These are phyloP conservation scores for Drosophila atripex DNA, from an alignment of 2,888 invertebrate species.

Conservation along the genomic window DNA sequence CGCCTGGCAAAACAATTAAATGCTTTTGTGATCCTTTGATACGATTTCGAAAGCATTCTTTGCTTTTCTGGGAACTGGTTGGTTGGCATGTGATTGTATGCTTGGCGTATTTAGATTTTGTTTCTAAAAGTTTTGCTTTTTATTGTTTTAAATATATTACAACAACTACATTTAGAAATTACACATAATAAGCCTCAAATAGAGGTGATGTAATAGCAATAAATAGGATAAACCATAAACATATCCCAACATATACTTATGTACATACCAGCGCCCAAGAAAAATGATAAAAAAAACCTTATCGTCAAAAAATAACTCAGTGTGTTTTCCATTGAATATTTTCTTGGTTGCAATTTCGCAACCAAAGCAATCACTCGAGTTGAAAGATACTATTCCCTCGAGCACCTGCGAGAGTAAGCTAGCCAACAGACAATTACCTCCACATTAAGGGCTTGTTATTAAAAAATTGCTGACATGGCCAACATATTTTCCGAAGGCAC, in stretches of 20 bases:
- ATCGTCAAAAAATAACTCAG: not conserved
- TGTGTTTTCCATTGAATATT: not conserved
- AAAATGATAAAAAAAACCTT: not conserved
- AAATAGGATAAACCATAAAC: too few relatives aligned
- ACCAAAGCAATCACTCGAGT: constrained; percentile 7
- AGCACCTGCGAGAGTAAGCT: constrained; percentile 12
- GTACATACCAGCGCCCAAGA: too few relatives aligned
- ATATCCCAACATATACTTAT: too few relatives aligned
- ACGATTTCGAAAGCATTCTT: constrained; percentile 18
- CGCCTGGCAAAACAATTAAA: constrained; percentile 35
- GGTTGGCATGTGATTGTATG: not conserved
- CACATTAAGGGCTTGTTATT: constrained; percentile 45
- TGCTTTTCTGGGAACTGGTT: constrained; percentile 12
- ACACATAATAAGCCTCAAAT: not conserved
- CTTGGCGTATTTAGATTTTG: not conserved
- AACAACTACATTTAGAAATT: not conserved
- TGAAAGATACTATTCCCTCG: constrained; percentile 23
- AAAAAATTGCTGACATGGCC: constrained; percentile 37
- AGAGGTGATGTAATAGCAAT: not conserved
- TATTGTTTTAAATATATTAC: not conserved
- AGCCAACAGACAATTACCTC: constrained; percentile 41
- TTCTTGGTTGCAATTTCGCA: not conserved
- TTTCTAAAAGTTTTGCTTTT: not conserved
- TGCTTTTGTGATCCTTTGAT: constrained; percentile 34
- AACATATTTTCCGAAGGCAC: constrained; percentile 33